Evolutionary conservation across 2,888 invertebrate genomes (phyloP), one percentile per base, ranked within the genome.

Genomic region (Phragmatobia fuliginosa): DNA sequence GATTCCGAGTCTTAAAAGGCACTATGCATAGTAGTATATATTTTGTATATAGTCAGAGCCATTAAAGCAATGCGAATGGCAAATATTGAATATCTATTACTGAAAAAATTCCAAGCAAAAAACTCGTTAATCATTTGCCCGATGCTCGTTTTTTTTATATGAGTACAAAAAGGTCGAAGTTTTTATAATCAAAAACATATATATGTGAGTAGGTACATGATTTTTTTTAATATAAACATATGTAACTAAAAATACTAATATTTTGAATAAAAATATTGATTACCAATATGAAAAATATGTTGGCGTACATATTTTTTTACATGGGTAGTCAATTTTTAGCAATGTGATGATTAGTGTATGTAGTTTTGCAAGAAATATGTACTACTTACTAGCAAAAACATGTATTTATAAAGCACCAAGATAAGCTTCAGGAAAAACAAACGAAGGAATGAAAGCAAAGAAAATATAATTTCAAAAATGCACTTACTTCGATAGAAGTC

Each of bases 1-100:
- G 86, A 84, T 84, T 81, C 78, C 62, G 67, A 73, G 63, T 73
- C 71, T 78, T 68, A 69, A 45, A 66, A 52, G 66, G 60, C 76
- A 67, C 62, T 62, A 68, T 67, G 79, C 72, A 68, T 58, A 67
- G 70, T 67, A 80, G 75, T 75, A 80, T 75, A 71, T 74, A 75
- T 80, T 80, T 76, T 78, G 75, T 74, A 80, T 49, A 73, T 32
- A 21, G 21, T 32, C 5, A 68, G 71, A 77, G 78, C 81, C 66
- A 77, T 28, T 84, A 72, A 65, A 79, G 77, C 72, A 45, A 1
- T 2, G n/a, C 79, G 67, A 72, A 71, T 70, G 67, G 73, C 72
- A 60, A 2, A 21, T 56, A 33, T 60, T 33, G 21, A 52, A 52
- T 25, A 10, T 52, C 25, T 25, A 52, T 25, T 14, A 25, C 11